Percentiles rank a stretch among this genome's conserved stretches.
phyloP scores from a whole-genome alignment of 1,140 invertebrate species.

The Myzus persicae region DNA sequence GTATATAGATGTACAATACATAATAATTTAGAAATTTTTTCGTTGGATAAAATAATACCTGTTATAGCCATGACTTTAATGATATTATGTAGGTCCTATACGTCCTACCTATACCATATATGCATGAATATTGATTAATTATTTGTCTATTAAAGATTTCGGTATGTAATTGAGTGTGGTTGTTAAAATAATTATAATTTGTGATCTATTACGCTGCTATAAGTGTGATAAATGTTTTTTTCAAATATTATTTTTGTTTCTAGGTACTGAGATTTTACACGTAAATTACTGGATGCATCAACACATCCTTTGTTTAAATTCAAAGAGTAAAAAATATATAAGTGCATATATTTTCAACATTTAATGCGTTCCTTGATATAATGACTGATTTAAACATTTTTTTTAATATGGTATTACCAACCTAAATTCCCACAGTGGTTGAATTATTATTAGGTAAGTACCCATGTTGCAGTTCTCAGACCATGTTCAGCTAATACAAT shows the following conservation, averaged over 20 bases:
- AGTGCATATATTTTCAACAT: not conserved
- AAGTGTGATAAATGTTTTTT: not conserved
- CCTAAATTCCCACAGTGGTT: not conserved
- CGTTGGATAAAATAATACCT: not conserved
- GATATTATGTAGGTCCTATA: not conserved
- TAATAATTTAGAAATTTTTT: not conserved
- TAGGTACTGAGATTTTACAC: not conserved
- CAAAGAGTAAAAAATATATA: not conserved
- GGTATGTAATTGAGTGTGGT: not conserved
- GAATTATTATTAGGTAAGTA: conserved; percentile 8
- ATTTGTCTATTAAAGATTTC: not conserved
- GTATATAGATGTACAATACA: too few species aligned
- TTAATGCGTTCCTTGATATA: not conserved
- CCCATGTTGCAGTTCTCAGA: not conserved
- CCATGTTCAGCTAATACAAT: not conserved
- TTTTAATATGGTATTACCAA: not conserved
- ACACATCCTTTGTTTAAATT: not conserved
- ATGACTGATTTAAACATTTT: not conserved
- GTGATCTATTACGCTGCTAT: not conserved
- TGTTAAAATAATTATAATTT: not conserved
- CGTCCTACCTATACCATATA: not conserved
- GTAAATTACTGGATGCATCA: not conserved
- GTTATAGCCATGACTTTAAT: not conserved
- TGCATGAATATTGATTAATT: not conserved
- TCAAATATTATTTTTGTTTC: not conserved